Evolutionary conservation across 64 coral and sea anemone species (phyloP).

Genomic region (Montipora foliosa): DNA sequence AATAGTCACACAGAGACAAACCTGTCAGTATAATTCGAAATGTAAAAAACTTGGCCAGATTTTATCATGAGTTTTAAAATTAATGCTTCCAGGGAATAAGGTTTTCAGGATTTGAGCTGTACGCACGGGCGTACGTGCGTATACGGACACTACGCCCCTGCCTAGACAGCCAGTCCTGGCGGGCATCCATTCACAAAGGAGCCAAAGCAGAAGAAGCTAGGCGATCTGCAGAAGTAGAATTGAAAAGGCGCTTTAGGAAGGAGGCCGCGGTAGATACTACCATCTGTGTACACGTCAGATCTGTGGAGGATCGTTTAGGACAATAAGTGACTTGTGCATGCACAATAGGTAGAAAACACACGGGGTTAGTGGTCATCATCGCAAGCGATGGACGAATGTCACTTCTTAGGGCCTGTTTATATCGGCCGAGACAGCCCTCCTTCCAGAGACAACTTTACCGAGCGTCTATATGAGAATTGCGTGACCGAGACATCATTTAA

Average conservation of each 20-base stretch:
- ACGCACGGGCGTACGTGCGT: no score
- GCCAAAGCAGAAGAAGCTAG: neutral
- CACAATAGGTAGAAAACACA: conserved; percentile 6
- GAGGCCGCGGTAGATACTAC: neutral
- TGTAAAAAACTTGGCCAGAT: no score
- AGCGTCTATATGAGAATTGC: no score
- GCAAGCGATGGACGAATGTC: neutral
- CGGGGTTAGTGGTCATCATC: neutral
- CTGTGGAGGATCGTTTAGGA: neutral
- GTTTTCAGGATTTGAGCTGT: neutral
- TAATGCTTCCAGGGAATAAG: no score
- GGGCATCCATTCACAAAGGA: conserved; percentile 20
- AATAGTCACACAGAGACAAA: no score
- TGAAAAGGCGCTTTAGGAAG: conserved; percentile 8
- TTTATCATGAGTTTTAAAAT: no score
- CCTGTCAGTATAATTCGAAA: no score
- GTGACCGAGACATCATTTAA: no score
- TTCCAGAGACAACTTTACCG: no score
- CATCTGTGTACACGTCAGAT: neutral
- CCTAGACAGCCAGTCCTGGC: conserved; percentile 1
- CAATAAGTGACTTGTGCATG: neutral
- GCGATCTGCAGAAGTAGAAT: neutral
- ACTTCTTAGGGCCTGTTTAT: no score
- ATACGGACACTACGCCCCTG: no score
- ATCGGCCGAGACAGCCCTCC: no score